Base-by-base conservation (phyloP, 2,888 invertebrate genomes). In the Galeruca laticollis region DNA sequence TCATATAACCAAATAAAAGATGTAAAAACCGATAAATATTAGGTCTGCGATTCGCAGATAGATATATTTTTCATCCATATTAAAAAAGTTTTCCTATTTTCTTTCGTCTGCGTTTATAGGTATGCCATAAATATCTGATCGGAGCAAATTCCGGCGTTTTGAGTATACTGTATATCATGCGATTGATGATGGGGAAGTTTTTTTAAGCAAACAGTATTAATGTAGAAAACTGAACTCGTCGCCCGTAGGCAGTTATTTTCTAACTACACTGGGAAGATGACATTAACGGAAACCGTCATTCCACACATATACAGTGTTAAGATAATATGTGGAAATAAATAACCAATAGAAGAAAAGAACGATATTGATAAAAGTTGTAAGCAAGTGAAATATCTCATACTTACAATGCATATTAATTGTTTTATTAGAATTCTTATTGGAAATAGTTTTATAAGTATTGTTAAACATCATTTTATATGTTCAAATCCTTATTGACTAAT, bases 161-260 rank as follows among this genome's bases (percentile, higher is more conserved):
- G 64, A 69, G 64, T 60, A 57, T 51, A 69, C 73, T 67, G 70
- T 73, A 73, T 66, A 69, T 73, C 70, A 70, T 60, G 60, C 47
- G 60, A 62, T 70, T 73, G 73, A 74, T 74, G 75, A 78, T 78
- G 75, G 76, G 77, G 75, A 78, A 75, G 73, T 76, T 76, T 78
- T 70, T 73, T 75, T 20, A 71, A 75, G 73, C 74, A 74, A 73
- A 73, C 68, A 73, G 74, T 76, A 75, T 78, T 77, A 75, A 77
- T 78, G 75, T 70, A 74, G 68, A 40, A 52, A 47, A 56, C 56
- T 43, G 43, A 64, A 35, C 2, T 31, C 18, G 64, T 64, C 43
- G 56, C 56, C 40, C 18, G 15, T 6, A 47, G 15, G 47, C 47
- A 47, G 6, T n/a, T 43, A 43, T n/a, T 43, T 43, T 15, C 35